Evolutionary conservation across 2,113 vertebrate species (phyloP).

Genomic region (Fulmarus glacialis): DNA sequence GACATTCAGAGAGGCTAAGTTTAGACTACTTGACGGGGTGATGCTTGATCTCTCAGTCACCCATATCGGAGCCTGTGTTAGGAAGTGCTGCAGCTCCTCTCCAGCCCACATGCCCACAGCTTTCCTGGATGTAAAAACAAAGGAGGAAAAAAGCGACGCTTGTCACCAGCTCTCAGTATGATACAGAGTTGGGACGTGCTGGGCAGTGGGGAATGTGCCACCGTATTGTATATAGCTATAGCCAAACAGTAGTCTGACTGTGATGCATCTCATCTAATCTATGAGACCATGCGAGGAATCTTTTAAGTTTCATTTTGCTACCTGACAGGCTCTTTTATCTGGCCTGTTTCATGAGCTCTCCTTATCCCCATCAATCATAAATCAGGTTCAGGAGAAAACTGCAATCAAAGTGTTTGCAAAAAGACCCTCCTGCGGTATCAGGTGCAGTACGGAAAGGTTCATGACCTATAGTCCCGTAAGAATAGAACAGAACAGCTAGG

Average conservation of each 20-base stretch:
- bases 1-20: background rate
- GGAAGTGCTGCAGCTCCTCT: background rate
- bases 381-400: background rate
- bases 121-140: background rate
- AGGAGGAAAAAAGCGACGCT: background rate
- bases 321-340: background rate
- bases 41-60: background rate
- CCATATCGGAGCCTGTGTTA: rapidly evolving
- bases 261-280: background rate
- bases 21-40: background rate
- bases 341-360: background rate
- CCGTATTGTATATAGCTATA: rapidly evolving
- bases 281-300: background rate
- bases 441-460: background rate
- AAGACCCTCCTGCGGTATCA: background rate
- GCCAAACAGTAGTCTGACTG: background rate
- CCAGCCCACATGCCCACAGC: background rate
- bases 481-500: background rate
- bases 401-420: background rate
- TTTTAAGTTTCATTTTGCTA: background rate
- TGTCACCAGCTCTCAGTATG: background rate
- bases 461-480: background rate
- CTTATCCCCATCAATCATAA: background rate
- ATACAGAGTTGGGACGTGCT: rapidly evolving
- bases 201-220: background rate